Evolutionary conservation across 2,113 vertebrate genomes (phyloP), one percentile per base, ranked within the genome.

Genomic region (Misgurnus anguillicaudatus): DNA sequence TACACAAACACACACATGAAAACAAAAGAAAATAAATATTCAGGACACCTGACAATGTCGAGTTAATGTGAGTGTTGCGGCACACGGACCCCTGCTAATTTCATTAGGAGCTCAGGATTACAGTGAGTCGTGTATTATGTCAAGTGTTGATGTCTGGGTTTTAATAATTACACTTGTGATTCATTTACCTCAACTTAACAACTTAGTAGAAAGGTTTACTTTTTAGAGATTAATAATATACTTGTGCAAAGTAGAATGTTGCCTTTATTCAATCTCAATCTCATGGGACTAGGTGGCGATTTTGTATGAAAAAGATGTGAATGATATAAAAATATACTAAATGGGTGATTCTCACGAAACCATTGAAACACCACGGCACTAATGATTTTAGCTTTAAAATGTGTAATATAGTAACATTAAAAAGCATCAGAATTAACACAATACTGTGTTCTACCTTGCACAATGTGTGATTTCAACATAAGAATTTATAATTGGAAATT

Each of bases 11-110:
- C 42, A 83, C 77, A 86, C 72, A 86, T 78, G 65, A 87, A 84
- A 89, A 88, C 89, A 88, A 85, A 87, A 86, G 87, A 85, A 92
- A 91, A 88, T 89, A 90, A 92, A 90, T 88, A 88, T 82, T 86
- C 78, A 82, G 47, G 86, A 81, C 85, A 87, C 79, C 80, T 84
- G 84, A 89, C 87, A 84, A 73, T 87, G 86, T 85, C 85, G 76
- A 85, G 85, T 83, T 86, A 85, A 84, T 78, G 66, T 87, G 88
- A 84, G 89, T 85, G 85, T 86, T 90, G 78, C 80, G 64, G 80
- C 75, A 63, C 81, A 80, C 86, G 87, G 87, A 91, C 88, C 79
- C 36, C 53, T 79, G 83, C 83, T 84, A 85, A 61, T 84, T 84
- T 86, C 86, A 78, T 84, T 74, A 77, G 41, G 81, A 80, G 85